Evolutionary conservation across 1,140 invertebrate species (phyloP).

Genomic region (Cardiocondyla obscurior): DNA sequence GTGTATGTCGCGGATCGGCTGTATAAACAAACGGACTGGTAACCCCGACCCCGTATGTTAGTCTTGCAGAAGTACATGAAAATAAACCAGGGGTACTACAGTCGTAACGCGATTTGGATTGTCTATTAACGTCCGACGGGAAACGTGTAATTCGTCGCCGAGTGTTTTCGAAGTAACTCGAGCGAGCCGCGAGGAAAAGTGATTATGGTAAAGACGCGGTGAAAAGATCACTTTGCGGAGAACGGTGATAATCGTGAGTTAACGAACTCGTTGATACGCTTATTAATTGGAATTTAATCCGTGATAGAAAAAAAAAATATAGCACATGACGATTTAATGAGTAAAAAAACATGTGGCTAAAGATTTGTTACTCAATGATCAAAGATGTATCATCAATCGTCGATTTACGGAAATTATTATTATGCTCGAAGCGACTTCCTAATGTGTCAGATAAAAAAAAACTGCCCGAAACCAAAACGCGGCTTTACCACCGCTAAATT

Average conservation of each 20-base stretch:
- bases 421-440: not conserved
- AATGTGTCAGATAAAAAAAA: conserved; percentile 58
- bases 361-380: too few species aligned
- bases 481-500: conserved; percentile 59
- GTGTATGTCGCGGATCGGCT: conserved; percentile 56
- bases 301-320: not conserved
- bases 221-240: conserved; percentile 37
- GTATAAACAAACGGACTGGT: conserved; percentile 67
- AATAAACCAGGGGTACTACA: conserved; percentile 61
- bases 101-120: conserved; percentile 51
- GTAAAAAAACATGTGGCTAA: not conserved
- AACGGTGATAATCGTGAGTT: not conserved
- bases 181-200: conserved; percentile 8
- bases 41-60: conserved; percentile 21
- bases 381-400: not conserved
- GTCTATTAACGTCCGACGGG: conserved; percentile 56
- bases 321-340: not conserved
- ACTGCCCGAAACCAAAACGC: conserved; percentile 10
- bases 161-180: conserved; percentile 53
- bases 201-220: conserved; percentile 18
- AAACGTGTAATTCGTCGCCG: conserved; percentile 43
- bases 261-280: not conserved
- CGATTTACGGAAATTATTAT: not conserved
- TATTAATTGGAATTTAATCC: conserved; percentile 6
- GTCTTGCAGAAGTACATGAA: conserved; percentile 56